These are phyloP conservation scores for Frankliniella intonsa DNA, from an alignment of 2,888 invertebrate species.

Conservation along the genomic window DNA sequence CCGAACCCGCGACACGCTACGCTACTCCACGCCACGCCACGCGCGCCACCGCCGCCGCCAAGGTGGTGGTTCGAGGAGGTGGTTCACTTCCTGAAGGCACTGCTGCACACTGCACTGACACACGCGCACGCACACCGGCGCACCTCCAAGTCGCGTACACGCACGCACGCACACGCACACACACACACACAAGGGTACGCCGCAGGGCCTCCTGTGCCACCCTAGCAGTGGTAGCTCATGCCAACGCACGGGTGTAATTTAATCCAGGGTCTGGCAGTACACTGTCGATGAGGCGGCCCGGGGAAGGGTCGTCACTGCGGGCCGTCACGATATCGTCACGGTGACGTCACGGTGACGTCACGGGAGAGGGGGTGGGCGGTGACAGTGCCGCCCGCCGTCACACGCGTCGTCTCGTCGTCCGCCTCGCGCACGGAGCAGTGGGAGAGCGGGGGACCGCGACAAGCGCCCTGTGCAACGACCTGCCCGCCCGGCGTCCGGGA, in stretches of 20 bases:
- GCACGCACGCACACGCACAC: not conserved
- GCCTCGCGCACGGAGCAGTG: not conserved
- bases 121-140: not conserved
- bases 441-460: not conserved
- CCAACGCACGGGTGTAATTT: no score
- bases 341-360: not conserved
- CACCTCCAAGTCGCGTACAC: no score
- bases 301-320: not conserved
- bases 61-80: not conserved
- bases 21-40: not conserved
- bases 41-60: not conserved
- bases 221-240: not conserved
- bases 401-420: no score
- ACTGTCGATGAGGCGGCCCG: not conserved
- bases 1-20: not conserved
- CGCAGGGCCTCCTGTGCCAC: not conserved
- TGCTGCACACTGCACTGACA: not conserved
- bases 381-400: no score
- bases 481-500: constrained; percentile 9
- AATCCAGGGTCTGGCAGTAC: not conserved
- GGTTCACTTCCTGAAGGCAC: no score
- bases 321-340: no score
- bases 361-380: not conserved
- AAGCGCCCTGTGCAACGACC: not conserved
- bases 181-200: not conserved